These are phyloP conservation scores for Mallotus villosus DNA, from an alignment of 2,797 vertebrate species.

Conservation along the genomic window DNA sequence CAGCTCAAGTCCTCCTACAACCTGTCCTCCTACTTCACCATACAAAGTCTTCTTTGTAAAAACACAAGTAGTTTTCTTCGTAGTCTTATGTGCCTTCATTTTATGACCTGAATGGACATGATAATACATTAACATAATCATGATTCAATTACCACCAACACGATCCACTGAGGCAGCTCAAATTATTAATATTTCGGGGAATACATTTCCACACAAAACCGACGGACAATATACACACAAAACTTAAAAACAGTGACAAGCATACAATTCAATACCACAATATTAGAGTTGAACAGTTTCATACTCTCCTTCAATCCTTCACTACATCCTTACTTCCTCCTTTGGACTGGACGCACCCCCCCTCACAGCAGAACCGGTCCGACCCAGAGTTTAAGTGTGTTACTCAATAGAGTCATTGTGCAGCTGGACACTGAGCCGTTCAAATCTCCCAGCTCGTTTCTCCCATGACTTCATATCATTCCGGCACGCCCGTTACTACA, in stretches of 20 bases:
- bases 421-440: conserved; percentile 1
- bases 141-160: neutral
- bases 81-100: neutral
- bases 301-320: neutral
- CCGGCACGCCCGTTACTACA: neutral
- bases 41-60: neutral
- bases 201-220: neutral
- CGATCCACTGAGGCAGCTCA: neutral
- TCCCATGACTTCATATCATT: neutral
- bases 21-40: neutral
- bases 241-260: no score
- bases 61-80: neutral
- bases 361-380: conserved; percentile 49
- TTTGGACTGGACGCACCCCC: neutral
- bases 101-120: neutral
- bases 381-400: conserved; percentile 22
- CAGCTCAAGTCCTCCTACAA: neutral
- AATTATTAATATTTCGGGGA: neutral
- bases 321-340: neutral
- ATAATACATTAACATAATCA: neutral
- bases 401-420: neutral
- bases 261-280: conserved; percentile 2
- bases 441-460: neutral
- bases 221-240: neutral
- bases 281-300: neutral